Conservation (phyloP, 1,140 invertebrate species). For the Pissodes strobi region DNA sequence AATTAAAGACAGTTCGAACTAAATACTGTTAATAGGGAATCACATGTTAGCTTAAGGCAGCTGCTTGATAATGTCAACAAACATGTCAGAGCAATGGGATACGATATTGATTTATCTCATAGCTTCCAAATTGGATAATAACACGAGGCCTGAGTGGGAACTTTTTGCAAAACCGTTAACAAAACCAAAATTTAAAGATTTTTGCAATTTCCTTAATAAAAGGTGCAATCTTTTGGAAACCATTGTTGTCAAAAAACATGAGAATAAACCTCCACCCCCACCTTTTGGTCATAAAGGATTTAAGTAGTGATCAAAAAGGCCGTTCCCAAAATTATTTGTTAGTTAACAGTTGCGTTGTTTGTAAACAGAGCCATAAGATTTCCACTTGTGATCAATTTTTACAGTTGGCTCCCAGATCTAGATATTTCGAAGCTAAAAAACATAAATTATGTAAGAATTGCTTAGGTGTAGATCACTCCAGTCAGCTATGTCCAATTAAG, state of each 20-base stretch:
- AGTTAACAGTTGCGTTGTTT: slow-evolving; percentile 12
- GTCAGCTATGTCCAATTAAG: neutral
- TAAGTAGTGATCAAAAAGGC: neutral
- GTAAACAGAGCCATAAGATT: slow-evolving; percentile 23
- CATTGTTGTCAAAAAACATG: slow-evolving; percentile 5
- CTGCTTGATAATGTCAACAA: slow-evolving; percentile 37
- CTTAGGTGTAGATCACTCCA: slow-evolving; percentile 1
- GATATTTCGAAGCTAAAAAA: slow-evolving; percentile 10
- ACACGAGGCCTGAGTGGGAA: slow-evolving; percentile 23
- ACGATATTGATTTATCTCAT: slow-evolving; percentile 38
- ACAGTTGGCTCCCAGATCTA: neutral
- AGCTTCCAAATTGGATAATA: slow-evolving; percentile 21
- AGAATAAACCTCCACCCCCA: neutral
- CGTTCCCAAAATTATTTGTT: neutral
- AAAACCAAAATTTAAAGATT: slow-evolving; percentile 3
- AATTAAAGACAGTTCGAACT: slow-evolving; percentile 17
- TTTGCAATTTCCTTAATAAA: slow-evolving; percentile 9
- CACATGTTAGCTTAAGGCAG: slow-evolving; percentile 20
- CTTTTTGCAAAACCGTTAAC: neutral
- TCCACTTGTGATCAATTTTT: slow-evolving; percentile 20
- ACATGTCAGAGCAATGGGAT: slow-evolving; percentile 41
- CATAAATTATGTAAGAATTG: slow-evolving; percentile 16
- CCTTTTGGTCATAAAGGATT: slow-evolving; percentile 1
- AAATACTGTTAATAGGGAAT: slow-evolving; percentile 29
- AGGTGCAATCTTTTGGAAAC: slow-evolving; percentile 22